Conservation (phyloP, 2,888 invertebrate species). For the Andrena praecox region DNA sequence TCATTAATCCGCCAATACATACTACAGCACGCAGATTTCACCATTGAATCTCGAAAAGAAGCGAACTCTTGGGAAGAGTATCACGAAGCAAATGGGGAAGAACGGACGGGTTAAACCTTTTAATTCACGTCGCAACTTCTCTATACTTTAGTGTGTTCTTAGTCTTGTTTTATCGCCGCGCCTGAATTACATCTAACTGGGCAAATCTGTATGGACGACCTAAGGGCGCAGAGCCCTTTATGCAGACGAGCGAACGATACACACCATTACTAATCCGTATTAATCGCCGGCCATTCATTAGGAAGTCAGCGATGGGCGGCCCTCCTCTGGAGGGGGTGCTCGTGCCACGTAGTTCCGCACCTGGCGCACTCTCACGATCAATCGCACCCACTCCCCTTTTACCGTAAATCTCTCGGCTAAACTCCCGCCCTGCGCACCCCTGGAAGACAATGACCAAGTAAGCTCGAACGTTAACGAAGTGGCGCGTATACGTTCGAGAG, state of each 20-base stretch:
- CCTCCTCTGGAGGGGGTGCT: constrained; percentile 34
- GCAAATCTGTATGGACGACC: constrained; percentile 17
- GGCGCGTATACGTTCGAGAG: constrained; percentile 19
- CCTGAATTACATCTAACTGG: neutral
- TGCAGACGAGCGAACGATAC: constrained; percentile 41
- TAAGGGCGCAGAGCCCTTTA: constrained; percentile 15
- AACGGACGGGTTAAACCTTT: neutral
- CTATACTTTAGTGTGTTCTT: too few species aligned
- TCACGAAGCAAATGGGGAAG: neutral
- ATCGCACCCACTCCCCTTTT: constrained; percentile 57
- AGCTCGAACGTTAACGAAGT: constrained; percentile 37
- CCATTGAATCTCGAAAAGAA: too few species aligned
- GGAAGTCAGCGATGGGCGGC: constrained; percentile 65
- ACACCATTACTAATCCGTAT: constrained; percentile 65
- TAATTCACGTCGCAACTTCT: neutral
- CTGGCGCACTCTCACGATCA: constrained; percentile 69
- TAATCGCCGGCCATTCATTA: constrained; percentile 70
- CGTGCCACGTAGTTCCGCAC: constrained; percentile 61
- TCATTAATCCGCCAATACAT: too few species aligned
- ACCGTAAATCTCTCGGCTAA: constrained; percentile 67
- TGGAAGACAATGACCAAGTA: constrained; percentile 64
- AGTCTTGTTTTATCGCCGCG: neutral
- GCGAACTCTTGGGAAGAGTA: too few species aligned
- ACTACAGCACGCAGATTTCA: too few species aligned
- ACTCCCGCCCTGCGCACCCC: constrained; percentile 41